These are phyloP conservation scores for Clinocottus analis DNA, from an alignment of 2,113 vertebrate species.

Conservation along the genomic window DNA sequence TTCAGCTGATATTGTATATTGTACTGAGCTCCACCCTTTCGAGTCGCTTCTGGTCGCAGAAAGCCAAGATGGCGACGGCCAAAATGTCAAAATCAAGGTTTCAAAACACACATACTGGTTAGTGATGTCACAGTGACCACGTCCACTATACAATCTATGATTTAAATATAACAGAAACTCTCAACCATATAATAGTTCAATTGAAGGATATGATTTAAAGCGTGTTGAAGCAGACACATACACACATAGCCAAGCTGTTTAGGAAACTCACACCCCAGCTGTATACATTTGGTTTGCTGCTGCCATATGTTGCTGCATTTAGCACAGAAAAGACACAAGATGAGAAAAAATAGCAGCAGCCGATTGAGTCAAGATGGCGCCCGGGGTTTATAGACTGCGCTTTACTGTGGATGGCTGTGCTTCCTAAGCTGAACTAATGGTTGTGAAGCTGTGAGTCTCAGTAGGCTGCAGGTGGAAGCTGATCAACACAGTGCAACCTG, in stretches of 20 bases:
- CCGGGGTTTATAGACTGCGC: slow-evolving; percentile 35
- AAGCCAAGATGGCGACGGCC: not conserved
- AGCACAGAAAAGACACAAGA: not conserved
- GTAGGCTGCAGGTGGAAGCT: slow-evolving; percentile 65
- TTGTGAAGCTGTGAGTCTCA: slow-evolving; percentile 66
- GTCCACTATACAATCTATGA: not conserved
- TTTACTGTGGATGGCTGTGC: slow-evolving; percentile 47
- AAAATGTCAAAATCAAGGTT: not conserved
- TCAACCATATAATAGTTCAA: not conserved
- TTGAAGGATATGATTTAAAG: not conserved
- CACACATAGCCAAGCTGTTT: not conserved
- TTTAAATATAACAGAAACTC: not conserved
- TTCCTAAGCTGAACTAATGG: slow-evolving; percentile 72
- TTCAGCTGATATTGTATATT: not conserved
- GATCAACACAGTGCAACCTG: slow-evolving; percentile 47
- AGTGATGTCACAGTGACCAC: not conserved
- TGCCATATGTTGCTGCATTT: slow-evolving; percentile 13
- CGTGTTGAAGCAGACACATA: not conserved
- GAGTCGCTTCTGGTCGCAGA: not conserved
- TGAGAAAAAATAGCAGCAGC: slow-evolving; percentile 16
- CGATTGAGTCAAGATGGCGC: slow-evolving; percentile 55
- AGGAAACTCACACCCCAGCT: not conserved
- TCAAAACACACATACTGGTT: not conserved
- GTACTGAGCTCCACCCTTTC: not conserved
- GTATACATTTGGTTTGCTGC: not conserved